A percentile compares a stretch with the other conserved stretches of the same genome.
Evolutionary conservation across 2,113 vertebrate genomes (phyloP).

Genomic region (Erpornis zantholeuca): DNA sequence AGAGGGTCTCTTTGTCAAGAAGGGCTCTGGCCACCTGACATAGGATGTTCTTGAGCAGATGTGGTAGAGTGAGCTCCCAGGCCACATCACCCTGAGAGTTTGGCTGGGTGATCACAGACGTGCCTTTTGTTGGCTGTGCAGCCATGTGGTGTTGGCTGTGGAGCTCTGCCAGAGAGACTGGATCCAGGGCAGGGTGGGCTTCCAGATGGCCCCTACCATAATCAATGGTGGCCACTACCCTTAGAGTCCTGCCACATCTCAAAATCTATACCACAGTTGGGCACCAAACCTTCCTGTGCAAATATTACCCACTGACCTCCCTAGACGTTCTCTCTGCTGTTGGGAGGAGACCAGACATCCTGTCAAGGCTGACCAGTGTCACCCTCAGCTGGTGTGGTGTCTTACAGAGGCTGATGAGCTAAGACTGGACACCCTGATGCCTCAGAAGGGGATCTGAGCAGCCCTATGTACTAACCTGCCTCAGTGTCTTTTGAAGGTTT

Average conservation of each 20-base stretch:
- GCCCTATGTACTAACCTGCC: background rate
- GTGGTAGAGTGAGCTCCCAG: background rate
- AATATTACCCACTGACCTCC: background rate
- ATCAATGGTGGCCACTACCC: background rate
- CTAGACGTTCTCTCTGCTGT: background rate
- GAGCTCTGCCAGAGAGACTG: background rate
- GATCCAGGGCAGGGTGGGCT: background rate
- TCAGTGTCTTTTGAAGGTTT: background rate
- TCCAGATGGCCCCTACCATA: background rate
- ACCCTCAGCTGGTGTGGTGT: background rate
- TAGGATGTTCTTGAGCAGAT: background rate
- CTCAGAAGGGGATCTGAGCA: background rate
- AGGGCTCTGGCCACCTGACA: background rate
- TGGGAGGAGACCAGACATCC: background rate
- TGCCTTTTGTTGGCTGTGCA: background rate
- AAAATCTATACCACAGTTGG: background rate
- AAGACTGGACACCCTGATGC: background rate
- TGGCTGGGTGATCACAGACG: background rate
- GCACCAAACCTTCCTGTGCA: background rate
- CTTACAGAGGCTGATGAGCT: background rate
- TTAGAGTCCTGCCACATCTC: background rate
- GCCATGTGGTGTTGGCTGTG: background rate
- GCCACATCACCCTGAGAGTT: rapidly evolving
- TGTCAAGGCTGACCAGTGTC: background rate
- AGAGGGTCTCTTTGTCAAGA: background rate